Percentiles rank a stretch among this genome's conserved stretches.
Evolutionary conservation across 2,113 vertebrate species (phyloP).

Genomic region (Carettochelys insculpta): DNA sequence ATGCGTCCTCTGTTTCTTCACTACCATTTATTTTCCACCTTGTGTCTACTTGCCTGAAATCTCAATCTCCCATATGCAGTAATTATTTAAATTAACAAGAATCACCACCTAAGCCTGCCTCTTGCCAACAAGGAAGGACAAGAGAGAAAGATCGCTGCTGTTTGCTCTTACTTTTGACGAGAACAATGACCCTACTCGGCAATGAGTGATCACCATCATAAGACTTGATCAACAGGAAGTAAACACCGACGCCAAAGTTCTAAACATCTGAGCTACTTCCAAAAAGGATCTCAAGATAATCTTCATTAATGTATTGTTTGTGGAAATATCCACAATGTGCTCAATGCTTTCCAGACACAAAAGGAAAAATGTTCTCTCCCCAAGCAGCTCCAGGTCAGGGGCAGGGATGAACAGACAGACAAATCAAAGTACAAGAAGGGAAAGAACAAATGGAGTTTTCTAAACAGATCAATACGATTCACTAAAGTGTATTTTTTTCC

Average conservation of each 20-base stretch:
- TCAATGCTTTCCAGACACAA: not conserved
- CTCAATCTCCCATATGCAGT: not conserved
- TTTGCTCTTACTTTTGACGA: not conserved
- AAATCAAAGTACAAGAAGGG: not conserved
- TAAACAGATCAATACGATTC: not conserved
- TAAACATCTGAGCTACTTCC: not conserved
- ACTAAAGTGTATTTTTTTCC: not conserved
- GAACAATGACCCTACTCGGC: too few relatives aligned
- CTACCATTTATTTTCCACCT: not conserved
- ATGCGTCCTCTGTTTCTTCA: fast-evolving
- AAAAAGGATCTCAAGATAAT: not conserved
- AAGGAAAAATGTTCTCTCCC: not conserved
- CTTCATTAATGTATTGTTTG: not conserved
- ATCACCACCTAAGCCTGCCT: not conserved
- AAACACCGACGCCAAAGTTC: not conserved
- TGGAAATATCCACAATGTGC: not conserved
- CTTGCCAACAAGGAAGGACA: not conserved
- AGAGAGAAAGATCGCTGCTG: not conserved
- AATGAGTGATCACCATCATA: too few relatives aligned
- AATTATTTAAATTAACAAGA: not conserved
- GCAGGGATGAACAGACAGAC: not conserved
- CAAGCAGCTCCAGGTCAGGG: not conserved
- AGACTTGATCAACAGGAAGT: too few relatives aligned
- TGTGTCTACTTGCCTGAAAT: not conserved
- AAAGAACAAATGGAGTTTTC: not conserved